phyloP scores from a whole-genome alignment of 2,113 vertebrate genomes.

The Bufo gargarizans region DNA sequence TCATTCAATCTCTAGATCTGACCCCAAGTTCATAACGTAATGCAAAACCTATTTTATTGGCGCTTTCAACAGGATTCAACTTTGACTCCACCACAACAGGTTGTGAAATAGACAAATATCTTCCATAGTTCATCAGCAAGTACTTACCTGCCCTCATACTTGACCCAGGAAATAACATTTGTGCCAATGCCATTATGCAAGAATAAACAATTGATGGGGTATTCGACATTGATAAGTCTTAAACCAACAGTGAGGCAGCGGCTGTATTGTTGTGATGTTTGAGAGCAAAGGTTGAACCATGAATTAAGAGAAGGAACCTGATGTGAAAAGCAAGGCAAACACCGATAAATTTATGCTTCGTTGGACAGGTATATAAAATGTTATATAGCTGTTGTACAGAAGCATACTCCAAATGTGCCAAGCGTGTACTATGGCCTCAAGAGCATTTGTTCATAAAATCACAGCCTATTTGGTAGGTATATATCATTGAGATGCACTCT shows the following conservation, averaged over 20 bases:
- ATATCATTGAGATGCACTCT: background rate
- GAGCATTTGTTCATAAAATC: background rate
- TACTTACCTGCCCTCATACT: background rate
- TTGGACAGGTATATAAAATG: background rate
- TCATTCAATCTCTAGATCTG: too few species aligned
- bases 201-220: background rate
- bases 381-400: background rate
- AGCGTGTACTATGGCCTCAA: background rate
- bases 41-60: background rate
- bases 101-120: slow-evolving; percentile 12
- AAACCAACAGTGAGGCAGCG: slow-evolving; percentile 12
- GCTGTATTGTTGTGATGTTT: slow-evolving; percentile 18
- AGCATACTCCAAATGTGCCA: background rate
- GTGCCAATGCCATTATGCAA: background rate
- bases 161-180: slow-evolving; percentile 22
- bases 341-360: background rate
- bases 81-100: background rate
- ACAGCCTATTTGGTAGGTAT: background rate
- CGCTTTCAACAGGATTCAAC: background rate
- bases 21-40: too few species aligned
- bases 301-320: background rate
- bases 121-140: background rate
- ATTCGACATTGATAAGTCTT: background rate
- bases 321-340: background rate
- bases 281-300: slow-evolving; percentile 26